These are phyloP conservation scores for Taphrorychus bicolor DNA, from an alignment of 2,888 invertebrate species.

Conservation along the genomic window DNA sequence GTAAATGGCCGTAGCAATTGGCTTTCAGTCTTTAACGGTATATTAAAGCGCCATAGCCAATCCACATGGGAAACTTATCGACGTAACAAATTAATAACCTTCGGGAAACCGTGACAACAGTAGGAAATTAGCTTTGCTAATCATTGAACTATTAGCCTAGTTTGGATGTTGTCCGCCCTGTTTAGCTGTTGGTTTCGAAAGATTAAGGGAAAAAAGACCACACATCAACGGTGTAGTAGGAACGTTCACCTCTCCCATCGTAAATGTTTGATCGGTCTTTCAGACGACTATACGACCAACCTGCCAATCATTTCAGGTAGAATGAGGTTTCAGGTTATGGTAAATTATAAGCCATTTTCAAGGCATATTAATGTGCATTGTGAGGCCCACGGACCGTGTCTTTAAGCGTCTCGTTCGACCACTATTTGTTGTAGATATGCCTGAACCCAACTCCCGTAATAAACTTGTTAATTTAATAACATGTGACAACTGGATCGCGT, in stretches of 20 bases:
- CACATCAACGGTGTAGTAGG: neutral
- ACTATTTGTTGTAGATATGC: conserved; percentile 2
- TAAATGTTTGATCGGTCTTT: conserved; percentile 35
- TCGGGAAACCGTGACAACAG: conserved; percentile 1
- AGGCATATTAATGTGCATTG: conserved; percentile 35
- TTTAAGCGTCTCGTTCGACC: conserved; percentile 15
- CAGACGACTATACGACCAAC: conserved; percentile 27
- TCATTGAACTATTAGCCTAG: neutral
- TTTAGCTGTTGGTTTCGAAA: too few relatives aligned
- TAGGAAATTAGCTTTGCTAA: neutral
- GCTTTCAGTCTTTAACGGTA: neutral
- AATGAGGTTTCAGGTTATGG: conserved; percentile 38
- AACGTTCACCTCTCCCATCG: conserved; percentile 30
- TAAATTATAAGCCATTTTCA: conserved; percentile 39
- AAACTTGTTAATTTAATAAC: neutral
- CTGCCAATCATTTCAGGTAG: conserved; percentile 41
- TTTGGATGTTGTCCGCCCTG: too few relatives aligned
- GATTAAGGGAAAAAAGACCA: neutral
- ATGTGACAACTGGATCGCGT: too few relatives aligned
- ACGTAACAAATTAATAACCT: conserved; percentile 5
- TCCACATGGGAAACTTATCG: conserved; percentile 2
- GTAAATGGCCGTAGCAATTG: neutral
- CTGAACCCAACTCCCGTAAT: conserved; percentile 3
- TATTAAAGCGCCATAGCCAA: neutral
- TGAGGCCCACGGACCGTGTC: conserved; percentile 34